Evolutionary conservation across 2,888 invertebrate species (phyloP).

Genomic region (Hirtodrosophila confusa): DNA sequence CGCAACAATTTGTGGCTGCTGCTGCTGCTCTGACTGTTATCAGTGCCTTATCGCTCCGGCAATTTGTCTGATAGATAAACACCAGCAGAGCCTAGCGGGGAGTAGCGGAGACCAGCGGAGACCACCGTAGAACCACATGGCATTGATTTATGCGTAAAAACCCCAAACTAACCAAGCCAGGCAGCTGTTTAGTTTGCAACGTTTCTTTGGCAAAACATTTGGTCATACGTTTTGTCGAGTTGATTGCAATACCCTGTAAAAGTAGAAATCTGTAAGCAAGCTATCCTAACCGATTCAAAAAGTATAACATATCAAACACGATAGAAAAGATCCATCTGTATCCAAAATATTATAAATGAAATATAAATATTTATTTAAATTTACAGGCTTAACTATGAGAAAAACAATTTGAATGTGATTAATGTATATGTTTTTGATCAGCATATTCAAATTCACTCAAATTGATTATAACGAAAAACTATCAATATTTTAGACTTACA

Average conservation of each 20-base stretch:
- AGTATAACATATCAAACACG: too few relatives aligned
- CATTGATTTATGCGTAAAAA: conserved; percentile 67
- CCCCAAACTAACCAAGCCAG: conserved; percentile 7
- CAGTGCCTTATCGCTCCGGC: conserved; percentile 57
- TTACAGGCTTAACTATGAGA: too few relatives aligned
- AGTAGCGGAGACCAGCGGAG: conserved; percentile 8
- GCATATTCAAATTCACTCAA: too few relatives aligned
- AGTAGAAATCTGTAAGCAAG: too few relatives aligned
- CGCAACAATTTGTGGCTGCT: conserved; percentile 54
- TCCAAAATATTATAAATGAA: too few relatives aligned
- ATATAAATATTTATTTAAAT: too few relatives aligned
- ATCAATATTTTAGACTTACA: too few relatives aligned
- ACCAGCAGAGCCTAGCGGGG: conserved; percentile 3
- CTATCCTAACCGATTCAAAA: too few relatives aligned
- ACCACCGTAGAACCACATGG: conserved; percentile 46
- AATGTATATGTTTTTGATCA: too few relatives aligned
- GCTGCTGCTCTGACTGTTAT: conserved; percentile 37
- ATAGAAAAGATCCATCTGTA: too few relatives aligned
- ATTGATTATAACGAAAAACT: too few relatives aligned
- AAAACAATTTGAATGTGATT: too few relatives aligned
- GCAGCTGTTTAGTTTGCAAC: conserved; percentile 23
- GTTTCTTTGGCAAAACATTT: conserved; percentile 50
- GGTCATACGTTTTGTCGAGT: conserved; percentile 43
- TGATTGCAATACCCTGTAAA: conserved; percentile 19
- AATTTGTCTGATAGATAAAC: conserved; percentile 57